These are phyloP conservation scores for Drosophila greeni DNA, from an alignment of 2,888 invertebrate genomes.

Conservation along the genomic window DNA sequence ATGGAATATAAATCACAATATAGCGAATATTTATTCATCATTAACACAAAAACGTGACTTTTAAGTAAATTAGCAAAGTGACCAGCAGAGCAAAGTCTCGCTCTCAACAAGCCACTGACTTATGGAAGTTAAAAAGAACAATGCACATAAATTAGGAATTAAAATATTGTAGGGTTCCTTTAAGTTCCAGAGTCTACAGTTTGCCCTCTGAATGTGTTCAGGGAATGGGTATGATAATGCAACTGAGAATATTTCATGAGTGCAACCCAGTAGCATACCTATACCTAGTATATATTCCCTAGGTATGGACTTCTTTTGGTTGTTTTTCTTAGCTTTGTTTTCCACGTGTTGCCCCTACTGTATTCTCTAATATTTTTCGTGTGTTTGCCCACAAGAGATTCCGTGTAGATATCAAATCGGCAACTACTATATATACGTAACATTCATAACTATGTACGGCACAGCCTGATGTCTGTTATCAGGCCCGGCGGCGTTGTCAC, in stretches of 20 bases:
- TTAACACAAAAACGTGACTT: slow-evolving; percentile 5
- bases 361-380: neutral
- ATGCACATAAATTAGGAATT: neutral
- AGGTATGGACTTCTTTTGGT: neutral
- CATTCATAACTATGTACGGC: slow-evolving; percentile 1
- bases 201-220: neutral
- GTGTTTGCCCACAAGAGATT: slow-evolving; percentile 22
- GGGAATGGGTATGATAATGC: neutral
- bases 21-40: slow-evolving; percentile 1
- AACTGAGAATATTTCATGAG: neutral
- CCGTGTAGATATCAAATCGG: slow-evolving; percentile 23
- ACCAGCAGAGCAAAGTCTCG: neutral
- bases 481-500: slow-evolving; percentile 23
- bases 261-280: neutral
- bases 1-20: neutral
- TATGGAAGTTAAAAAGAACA: neutral
- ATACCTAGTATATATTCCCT: neutral
- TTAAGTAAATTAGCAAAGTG: neutral
- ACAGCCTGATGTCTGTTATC: slow-evolving; percentile 22
- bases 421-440: slow-evolving; percentile 4
- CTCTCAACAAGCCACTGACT: neutral
- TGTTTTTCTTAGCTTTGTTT: neutral
- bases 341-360: slow-evolving; percentile 6
- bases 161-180: neutral
- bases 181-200: neutral